phyloP scores from a whole-genome alignment of 2,113 vertebrate species.

The Ciconia boyciana region DNA sequence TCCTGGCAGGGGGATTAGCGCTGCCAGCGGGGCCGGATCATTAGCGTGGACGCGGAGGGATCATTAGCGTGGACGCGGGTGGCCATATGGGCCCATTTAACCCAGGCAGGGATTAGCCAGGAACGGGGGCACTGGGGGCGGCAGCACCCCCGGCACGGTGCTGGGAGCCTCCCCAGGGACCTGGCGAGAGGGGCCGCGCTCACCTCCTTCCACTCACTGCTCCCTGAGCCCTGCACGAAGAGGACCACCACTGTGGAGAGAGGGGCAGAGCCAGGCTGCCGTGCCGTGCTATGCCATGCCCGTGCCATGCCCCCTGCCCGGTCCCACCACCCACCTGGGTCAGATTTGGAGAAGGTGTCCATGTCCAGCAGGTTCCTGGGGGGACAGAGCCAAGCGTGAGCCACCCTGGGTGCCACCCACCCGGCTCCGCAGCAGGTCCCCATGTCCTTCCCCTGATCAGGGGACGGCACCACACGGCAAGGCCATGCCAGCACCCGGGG shows the following conservation, averaged over 20 bases:
- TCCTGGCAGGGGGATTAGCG: slow-evolving; percentile 18
- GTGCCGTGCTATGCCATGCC: rapidly evolving
- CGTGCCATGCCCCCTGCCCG: not conserved
- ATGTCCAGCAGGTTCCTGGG: slow-evolving; percentile 89
- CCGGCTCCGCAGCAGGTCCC: not conserved
- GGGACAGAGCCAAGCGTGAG: not conserved
- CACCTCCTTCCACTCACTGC: slow-evolving; percentile 87
- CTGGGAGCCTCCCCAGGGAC: not conserved
- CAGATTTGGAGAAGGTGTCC: slow-evolving; percentile 96
- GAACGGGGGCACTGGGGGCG: not conserved
- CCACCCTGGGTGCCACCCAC: not conserved
- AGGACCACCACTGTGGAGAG: slow-evolving; percentile 80
- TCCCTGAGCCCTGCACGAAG: slow-evolving; percentile 77
- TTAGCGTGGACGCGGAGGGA: not conserved
- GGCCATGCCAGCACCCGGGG: not conserved
- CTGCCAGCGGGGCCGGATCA: not conserved
- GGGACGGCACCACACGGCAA: not conserved
- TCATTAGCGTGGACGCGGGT: not conserved
- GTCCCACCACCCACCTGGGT: slow-evolving; percentile 80
- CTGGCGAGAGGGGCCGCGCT: not conserved
- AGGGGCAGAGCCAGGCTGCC: not conserved
- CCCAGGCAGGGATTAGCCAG: not conserved
- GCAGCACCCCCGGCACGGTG: not conserved
- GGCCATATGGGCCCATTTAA: slow-evolving; percentile 35
- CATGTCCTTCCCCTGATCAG: not conserved